These are phyloP conservation scores for Drosophila nasuta DNA, from an alignment of 1,140 invertebrate species.

Conservation along the genomic window DNA sequence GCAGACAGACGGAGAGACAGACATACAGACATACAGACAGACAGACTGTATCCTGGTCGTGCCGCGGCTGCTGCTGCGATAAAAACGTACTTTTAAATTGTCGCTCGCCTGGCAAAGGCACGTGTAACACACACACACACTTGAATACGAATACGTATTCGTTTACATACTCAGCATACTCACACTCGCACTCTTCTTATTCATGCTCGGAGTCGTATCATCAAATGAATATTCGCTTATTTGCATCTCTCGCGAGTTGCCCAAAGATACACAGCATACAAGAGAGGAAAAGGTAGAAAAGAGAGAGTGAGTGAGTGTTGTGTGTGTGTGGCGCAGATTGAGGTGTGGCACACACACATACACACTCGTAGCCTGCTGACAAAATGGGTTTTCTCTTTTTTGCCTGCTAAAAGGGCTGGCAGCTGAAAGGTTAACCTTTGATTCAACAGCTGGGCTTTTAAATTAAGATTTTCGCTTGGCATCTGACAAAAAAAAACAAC, in stretches of 20 bases:
- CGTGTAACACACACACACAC: slow-evolving; percentile 48
- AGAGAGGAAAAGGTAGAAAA: slow-evolving; percentile 7
- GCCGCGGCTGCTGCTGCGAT: slow-evolving; percentile 31
- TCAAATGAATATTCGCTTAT: slow-evolving; percentile 83
- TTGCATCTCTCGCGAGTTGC: slow-evolving; percentile 64
- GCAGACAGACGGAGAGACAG: not conserved
- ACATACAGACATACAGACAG: not conserved
- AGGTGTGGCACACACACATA: slow-evolving; percentile 35
- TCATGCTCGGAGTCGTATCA: slow-evolving; percentile 51
- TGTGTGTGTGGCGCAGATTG: slow-evolving; percentile 38
- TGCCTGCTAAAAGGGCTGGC: slow-evolving; percentile 38
- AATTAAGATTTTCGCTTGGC: slow-evolving; percentile 70
- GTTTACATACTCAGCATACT: not conserved
- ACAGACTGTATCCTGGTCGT: slow-evolving; percentile 7
- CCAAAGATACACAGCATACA: slow-evolving; percentile 20
- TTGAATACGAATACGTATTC: not conserved
- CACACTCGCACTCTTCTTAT: slow-evolving; percentile 15
- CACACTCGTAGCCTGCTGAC: slow-evolving; percentile 39
- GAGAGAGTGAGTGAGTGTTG: slow-evolving; percentile 18
- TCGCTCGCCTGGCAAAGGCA: slow-evolving; percentile 60
- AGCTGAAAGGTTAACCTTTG: slow-evolving; percentile 76
- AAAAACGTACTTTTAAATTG: slow-evolving; percentile 80
- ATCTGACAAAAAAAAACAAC: slow-evolving; percentile 10
- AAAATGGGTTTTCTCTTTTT: slow-evolving; percentile 73
- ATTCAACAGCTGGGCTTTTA: slow-evolving; percentile 83